phyloP scores from a whole-genome alignment of 2,113 vertebrate genomes.

The Neolamprologus hecqui region DNA sequence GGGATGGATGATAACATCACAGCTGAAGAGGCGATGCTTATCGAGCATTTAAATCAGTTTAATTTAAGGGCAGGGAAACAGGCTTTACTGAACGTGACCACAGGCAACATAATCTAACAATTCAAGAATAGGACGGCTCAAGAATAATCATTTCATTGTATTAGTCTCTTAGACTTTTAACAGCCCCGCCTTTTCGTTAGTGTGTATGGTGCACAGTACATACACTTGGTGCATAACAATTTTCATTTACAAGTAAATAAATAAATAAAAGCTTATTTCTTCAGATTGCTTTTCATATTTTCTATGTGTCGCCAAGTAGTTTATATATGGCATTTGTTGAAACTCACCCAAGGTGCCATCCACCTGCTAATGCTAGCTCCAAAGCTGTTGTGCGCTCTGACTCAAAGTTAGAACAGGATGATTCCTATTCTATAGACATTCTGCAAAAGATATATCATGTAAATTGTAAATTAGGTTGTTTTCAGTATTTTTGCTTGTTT shows the following conservation, averaged over 20 bases:
- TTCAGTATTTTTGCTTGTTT: background rate
- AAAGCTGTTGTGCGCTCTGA: background rate
- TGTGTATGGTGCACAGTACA: background rate
- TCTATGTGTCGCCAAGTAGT: background rate
- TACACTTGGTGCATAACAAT: background rate
- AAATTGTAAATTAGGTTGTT: background rate
- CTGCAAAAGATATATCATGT: background rate
- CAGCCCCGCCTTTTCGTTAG: background rate
- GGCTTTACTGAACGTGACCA: background rate
- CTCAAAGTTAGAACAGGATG: background rate
- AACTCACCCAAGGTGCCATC: background rate
- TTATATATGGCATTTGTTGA: background rate
- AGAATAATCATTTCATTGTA: constrained; percentile 75
- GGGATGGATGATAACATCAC: constrained; percentile 38
- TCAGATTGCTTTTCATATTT: background rate
- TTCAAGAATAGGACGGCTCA: background rate
- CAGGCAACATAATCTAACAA: background rate
- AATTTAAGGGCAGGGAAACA: constrained; percentile 32
- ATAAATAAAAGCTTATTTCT: background rate
- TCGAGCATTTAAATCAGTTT: constrained; percentile 44
- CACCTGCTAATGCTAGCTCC: background rate
- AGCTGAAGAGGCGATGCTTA: constrained; percentile 30
- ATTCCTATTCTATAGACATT: background rate
- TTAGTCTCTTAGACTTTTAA: constrained; percentile 57
- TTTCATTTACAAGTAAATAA: background rate